Evolutionary conservation across 2,113 vertebrate genomes (phyloP).

Genomic region (Heterotis niloticus): DNA sequence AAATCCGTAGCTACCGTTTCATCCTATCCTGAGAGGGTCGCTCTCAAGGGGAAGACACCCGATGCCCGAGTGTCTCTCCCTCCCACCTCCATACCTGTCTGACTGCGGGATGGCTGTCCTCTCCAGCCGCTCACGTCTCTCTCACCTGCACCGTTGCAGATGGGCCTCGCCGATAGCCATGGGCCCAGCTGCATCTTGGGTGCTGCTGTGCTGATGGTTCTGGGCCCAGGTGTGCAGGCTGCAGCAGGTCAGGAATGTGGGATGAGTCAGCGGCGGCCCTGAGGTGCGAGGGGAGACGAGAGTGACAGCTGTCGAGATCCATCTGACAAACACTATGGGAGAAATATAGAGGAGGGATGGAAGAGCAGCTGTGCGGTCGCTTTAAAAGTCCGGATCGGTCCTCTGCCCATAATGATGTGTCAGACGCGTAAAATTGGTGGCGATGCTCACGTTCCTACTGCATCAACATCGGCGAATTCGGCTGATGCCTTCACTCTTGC

Average conservation of each 20-base stretch:
- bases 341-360: constrained; percentile 25
- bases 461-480: too few relatives aligned
- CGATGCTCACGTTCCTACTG: not conserved
- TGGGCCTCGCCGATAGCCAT: constrained; percentile 53
- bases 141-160: constrained; percentile 43
- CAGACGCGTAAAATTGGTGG: not conserved
- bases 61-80: not conserved
- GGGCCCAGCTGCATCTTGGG: constrained; percentile 58
- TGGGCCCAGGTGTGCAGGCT: constrained; percentile 58
- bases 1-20: constrained; percentile 10
- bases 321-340: constrained; percentile 46
- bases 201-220: constrained; percentile 58
- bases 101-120: constrained; percentile 34
- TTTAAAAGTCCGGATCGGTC: constrained; percentile 14
- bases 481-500: not conserved
- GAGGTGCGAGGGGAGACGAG: constrained; percentile 49
- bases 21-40: constrained; percentile 15
- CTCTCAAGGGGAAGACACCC: constrained; percentile 19
- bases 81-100: constrained; percentile 18
- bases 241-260: constrained; percentile 53
- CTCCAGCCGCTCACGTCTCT: not conserved
- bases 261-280: constrained; percentile 25
- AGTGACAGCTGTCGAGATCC: constrained; percentile 38
- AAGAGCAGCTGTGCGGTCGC: constrained; percentile 35
- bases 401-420: not conserved